A percentile compares a stretch with the other conserved stretches of the same genome.
These are phyloP conservation scores for Hiodon tergisus DNA, from an alignment of 2,113 vertebrate genomes.

Conservation along the genomic window DNA sequence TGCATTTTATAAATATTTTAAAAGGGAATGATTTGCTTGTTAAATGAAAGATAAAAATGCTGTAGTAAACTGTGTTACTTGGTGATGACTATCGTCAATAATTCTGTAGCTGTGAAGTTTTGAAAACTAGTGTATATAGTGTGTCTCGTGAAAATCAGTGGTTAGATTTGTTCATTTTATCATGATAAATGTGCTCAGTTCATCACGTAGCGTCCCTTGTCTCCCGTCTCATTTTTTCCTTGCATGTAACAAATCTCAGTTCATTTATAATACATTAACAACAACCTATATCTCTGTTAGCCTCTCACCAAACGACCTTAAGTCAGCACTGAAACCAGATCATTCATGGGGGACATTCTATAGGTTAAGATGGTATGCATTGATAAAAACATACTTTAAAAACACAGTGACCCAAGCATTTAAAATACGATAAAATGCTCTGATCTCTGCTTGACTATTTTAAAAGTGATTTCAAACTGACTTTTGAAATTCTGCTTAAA, in stretches of 20 bases:
- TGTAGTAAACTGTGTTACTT: conserved; percentile 90
- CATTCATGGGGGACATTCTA: conserved; percentile 64
- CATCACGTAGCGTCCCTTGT: conserved; percentile 90
- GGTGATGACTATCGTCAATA: conserved; percentile 86
- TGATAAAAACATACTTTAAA: too few species aligned
- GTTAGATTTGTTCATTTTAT: conserved; percentile 90
- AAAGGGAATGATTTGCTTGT: conserved; percentile 89
- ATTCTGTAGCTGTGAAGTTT: conserved; percentile 89
- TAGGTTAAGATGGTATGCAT: conserved; percentile 53
- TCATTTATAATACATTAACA: conserved; percentile 92
- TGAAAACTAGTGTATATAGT: conserved; percentile 91
- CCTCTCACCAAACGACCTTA: conserved; percentile 79
- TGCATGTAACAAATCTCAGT: conserved; percentile 90
- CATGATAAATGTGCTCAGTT: conserved; percentile 92
- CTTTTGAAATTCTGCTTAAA: not conserved
- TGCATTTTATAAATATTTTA: conserved; percentile 81
- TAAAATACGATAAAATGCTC: too few species aligned
- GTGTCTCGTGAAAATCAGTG: conserved; percentile 85
- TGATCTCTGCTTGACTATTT: not conserved
- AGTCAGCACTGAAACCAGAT: conserved; percentile 82
- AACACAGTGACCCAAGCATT: too few species aligned
- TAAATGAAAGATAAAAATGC: conserved; percentile 86
- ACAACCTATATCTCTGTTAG: conserved; percentile 86
- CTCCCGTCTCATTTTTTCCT: conserved; percentile 91
- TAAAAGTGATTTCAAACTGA: conserved; percentile 4